Evolutionary conservation across 92 coral and sea anemone species (phyloP).

Genomic region (Paragorgia papillata): DNA sequence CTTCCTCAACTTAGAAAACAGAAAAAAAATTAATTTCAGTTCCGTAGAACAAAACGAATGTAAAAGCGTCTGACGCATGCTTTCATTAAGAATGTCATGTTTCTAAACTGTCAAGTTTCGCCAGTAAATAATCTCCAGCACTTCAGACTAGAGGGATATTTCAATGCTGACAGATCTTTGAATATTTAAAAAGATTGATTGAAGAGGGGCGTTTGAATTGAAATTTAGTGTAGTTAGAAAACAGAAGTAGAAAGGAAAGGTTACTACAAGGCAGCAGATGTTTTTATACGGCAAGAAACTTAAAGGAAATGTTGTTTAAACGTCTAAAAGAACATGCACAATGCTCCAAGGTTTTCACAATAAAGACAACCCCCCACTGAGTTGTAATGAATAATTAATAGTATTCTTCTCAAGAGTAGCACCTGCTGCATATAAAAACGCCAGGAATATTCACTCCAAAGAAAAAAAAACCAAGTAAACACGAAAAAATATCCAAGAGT

Average conservation of each 20-base stretch:
- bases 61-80: neutral
- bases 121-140: too few relatives aligned
- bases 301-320: neutral
- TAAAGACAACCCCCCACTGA: neutral
- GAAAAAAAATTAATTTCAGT: too few relatives aligned
- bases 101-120: neutral
- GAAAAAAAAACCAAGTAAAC: neutral
- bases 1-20: neutral
- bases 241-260: too few relatives aligned
- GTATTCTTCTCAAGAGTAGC: neutral
- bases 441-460: neutral
- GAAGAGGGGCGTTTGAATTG: neutral
- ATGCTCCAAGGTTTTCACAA: neutral
- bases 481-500: neutral
- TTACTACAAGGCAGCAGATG: too few relatives aligned
- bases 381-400: neutral
- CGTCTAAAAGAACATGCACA: neutral
- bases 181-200: slow-evolving; percentile 19
- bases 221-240: too few relatives aligned
- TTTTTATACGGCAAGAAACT: too few relatives aligned
- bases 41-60: neutral
- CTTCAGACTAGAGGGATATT: too few relatives aligned
- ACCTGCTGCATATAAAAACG: neutral
- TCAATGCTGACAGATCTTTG: too few relatives aligned
- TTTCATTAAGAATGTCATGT: neutral